phyloP scores from a whole-genome alignment of 2,888 invertebrate species.

The Gymnocheta viridis region DNA sequence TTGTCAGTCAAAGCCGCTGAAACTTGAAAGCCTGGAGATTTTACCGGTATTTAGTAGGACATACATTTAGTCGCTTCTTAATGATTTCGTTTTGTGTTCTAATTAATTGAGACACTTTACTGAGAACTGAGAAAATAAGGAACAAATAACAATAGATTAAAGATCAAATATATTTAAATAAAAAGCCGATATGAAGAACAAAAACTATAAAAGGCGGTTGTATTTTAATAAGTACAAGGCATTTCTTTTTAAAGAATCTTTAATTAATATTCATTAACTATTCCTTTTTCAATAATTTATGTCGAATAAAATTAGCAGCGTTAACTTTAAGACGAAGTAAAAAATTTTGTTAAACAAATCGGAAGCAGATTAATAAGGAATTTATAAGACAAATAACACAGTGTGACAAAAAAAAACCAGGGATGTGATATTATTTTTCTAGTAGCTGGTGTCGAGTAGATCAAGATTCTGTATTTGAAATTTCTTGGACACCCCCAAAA shows the following conservation, averaged over 20 bases:
- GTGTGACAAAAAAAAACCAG: too few species aligned
- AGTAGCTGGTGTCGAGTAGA: too few species aligned
- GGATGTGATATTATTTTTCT: too few species aligned
- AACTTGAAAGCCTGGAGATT: slow-evolving; percentile 54
- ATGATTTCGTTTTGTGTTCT: slow-evolving; percentile 67
- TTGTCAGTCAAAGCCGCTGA: slow-evolving; percentile 52
- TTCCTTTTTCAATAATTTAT: not conserved
- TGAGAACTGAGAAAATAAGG: slow-evolving; percentile 27
- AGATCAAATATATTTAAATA: slow-evolving; percentile 41
- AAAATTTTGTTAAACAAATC: too few species aligned
- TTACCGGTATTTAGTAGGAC: slow-evolving; percentile 45
- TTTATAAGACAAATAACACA: too few species aligned
- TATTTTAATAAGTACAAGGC: not conserved
- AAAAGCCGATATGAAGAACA: slow-evolving; percentile 16
- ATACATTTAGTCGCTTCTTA: not conserved
- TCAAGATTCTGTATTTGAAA: too few species aligned
- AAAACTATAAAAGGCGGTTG: not conserved
- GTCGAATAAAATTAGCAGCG: not conserved
- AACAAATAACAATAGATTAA: slow-evolving; percentile 35
- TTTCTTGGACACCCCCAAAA: too few species aligned
- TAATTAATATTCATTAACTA: not conserved
- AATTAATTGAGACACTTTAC: slow-evolving; percentile 73
- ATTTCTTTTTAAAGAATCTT: not conserved
- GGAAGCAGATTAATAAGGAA: too few species aligned
- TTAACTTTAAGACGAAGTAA: not conserved